phyloP scores from a whole-genome alignment of 2,797 vertebrate genomes.

The Cryptoblepharus egeriae region DNA sequence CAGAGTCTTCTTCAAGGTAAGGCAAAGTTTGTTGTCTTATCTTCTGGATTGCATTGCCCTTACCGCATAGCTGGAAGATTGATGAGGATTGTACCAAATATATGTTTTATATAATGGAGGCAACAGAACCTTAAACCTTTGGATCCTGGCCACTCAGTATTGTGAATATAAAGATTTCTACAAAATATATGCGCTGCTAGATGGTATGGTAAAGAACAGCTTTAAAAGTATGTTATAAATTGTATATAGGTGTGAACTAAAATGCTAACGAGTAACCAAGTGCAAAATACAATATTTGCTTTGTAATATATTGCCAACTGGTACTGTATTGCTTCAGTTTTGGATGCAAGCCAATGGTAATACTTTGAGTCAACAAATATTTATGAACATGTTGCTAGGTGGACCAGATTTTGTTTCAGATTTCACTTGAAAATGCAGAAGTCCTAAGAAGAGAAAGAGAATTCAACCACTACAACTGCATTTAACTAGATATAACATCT shows the following conservation, averaged over 20 bases:
- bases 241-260: neutral
- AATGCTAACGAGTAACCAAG: constrained; percentile 36
- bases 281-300: constrained; percentile 30
- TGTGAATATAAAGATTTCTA: neutral
- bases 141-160: neutral
- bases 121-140: neutral
- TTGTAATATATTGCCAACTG: constrained; percentile 24
- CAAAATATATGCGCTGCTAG: neutral
- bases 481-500: constrained; percentile 65
- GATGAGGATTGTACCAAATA: no score
- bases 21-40: no score
- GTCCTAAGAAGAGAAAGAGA: constrained; percentile 25
- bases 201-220: constrained; percentile 14
- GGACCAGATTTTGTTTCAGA: constrained; percentile 50
- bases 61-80: no score
- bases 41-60: no score
- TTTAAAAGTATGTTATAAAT: constrained; percentile 32
- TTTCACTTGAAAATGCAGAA: constrained; percentile 48
- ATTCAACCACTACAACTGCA: constrained; percentile 51
- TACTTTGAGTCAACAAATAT: constrained; percentile 41
- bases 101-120: no score
- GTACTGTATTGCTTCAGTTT: constrained; percentile 32
- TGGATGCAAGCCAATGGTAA: constrained; percentile 46
- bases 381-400: constrained; percentile 34
- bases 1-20: no score